Conservation (phyloP, 2,113 vertebrate species). For the Onychostoma macrolepis region DNA sequence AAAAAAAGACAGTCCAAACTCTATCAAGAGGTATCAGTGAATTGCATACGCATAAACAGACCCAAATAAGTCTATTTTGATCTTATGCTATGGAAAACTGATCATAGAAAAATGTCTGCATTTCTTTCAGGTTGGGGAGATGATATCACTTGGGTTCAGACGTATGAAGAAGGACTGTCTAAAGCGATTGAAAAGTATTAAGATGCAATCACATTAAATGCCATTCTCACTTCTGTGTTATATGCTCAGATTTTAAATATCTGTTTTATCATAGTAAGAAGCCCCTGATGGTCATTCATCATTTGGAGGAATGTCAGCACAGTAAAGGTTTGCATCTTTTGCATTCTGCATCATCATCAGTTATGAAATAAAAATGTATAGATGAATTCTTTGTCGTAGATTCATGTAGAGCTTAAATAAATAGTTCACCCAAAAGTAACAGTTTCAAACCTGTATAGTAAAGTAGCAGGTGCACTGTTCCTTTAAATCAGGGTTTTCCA, state of each 20-base stretch:
- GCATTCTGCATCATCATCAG: not conserved
- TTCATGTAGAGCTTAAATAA: not conserved
- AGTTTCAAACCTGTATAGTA: not conserved
- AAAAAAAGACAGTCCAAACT: slow-evolving; percentile 26
- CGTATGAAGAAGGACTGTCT: slow-evolving; percentile 82
- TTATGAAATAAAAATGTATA: not conserved
- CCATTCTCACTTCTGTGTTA: slow-evolving; percentile 49
- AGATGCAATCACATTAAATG: slow-evolving; percentile 38
- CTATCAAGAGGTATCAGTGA: slow-evolving; percentile 65
- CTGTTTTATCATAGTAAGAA: slow-evolving; percentile 77
- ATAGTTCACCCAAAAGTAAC: not conserved
- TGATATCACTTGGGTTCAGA: slow-evolving; percentile 82
- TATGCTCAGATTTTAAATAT: slow-evolving; percentile 6
- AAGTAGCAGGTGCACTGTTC: not conserved
- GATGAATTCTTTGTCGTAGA: not conserved
- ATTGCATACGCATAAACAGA: not conserved
- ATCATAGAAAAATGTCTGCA: not conserved
- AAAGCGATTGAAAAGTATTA: slow-evolving; percentile 76
- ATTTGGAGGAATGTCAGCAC: slow-evolving; percentile 81
- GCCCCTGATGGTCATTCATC: slow-evolving; percentile 88
- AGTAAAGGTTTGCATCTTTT: slow-evolving; percentile 78
- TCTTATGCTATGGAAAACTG: not conserved
- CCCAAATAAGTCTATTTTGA: not conserved
- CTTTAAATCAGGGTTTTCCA: not conserved
- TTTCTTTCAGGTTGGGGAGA: slow-evolving; percentile 83